A percentile compares a stretch with the other conserved stretches of the same genome.
These are phyloP conservation scores for Gymnosoma rotundatum DNA, from an alignment of 2,888 invertebrate genomes.

Conservation along the genomic window DNA sequence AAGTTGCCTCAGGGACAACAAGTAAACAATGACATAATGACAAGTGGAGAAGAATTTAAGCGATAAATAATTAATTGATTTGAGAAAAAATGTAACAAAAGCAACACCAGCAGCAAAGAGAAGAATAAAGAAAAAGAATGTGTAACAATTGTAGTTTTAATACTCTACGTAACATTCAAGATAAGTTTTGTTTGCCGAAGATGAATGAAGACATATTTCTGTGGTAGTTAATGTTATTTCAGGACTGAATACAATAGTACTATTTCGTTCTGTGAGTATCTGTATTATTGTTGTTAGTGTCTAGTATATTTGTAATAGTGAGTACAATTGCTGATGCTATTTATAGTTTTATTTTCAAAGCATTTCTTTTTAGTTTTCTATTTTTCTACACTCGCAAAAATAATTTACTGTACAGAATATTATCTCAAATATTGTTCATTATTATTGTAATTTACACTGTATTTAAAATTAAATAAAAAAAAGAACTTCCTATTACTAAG, in stretches of 20 bases:
- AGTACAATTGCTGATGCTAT: slow-evolving; percentile 33
- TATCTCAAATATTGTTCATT: too few species aligned
- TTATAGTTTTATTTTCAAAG: slow-evolving; percentile 18
- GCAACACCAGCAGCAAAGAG: slow-evolving; percentile 41
- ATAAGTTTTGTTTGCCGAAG: slow-evolving; percentile 74
- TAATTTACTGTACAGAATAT: too few species aligned
- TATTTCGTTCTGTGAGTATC: slow-evolving; percentile 33
- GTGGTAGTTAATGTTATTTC: slow-evolving; percentile 61
- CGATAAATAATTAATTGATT: slow-evolving; percentile 82
- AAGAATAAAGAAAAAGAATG: neutral
- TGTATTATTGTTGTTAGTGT: slow-evolving; percentile 22
- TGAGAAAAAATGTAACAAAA: slow-evolving; percentile 72
- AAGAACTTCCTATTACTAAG: too few species aligned
- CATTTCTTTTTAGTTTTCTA: neutral
- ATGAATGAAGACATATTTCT: slow-evolving; percentile 77
- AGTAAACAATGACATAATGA: slow-evolving; percentile 82
- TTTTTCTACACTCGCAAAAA: slow-evolving; percentile 4
- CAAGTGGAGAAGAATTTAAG: slow-evolving; percentile 82
- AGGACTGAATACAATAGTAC: neutral
- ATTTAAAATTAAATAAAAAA: neutral
- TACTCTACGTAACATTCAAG: slow-evolving; percentile 37
- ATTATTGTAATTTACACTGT: too few species aligned
- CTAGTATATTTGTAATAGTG: slow-evolving; percentile 3
- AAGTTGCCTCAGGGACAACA: slow-evolving; percentile 75
- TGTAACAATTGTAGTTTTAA: slow-evolving; percentile 4